These are phyloP conservation scores for Acridotheres tristis DNA, from an alignment of 2,797 vertebrate genomes.

Conservation along the genomic window DNA sequence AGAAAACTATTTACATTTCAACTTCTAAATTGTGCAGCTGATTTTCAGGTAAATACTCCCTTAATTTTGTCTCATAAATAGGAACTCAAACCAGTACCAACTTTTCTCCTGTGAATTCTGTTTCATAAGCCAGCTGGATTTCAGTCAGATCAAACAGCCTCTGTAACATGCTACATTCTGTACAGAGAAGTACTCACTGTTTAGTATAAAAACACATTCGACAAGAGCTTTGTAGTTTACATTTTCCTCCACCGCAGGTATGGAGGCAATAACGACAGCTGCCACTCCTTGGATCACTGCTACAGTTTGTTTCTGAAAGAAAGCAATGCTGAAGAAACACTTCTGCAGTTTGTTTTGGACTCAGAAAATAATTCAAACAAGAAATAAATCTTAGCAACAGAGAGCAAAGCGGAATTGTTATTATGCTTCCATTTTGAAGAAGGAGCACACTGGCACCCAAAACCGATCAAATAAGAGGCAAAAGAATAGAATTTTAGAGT, in stretches of 20 bases:
- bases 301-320: constrained; percentile 73
- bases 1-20: background rate
- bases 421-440: background rate
- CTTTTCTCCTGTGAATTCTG: background rate
- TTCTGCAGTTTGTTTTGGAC: background rate
- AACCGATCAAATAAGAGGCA: background rate
- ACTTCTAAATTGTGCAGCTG: background rate
- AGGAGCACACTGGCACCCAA: background rate
- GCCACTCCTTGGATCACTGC: constrained; percentile 84
- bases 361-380: background rate
- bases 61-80: background rate
- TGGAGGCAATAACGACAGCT: constrained; percentile 80
- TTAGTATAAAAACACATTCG: constrained; percentile 81
- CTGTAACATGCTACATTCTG: background rate
- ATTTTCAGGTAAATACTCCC: background rate
- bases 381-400: background rate
- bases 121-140: background rate
- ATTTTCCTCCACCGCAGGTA: constrained; percentile 83
- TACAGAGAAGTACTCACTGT: constrained; percentile 74
- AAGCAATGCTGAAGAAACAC: background rate
- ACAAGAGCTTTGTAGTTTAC: constrained; percentile 81
- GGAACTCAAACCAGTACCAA: background rate
- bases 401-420: background rate
- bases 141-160: background rate
- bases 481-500: background rate